Base-by-base conservation (phyloP, 2,888 invertebrate genomes). In the Eutolmus rufibarbis region DNA sequence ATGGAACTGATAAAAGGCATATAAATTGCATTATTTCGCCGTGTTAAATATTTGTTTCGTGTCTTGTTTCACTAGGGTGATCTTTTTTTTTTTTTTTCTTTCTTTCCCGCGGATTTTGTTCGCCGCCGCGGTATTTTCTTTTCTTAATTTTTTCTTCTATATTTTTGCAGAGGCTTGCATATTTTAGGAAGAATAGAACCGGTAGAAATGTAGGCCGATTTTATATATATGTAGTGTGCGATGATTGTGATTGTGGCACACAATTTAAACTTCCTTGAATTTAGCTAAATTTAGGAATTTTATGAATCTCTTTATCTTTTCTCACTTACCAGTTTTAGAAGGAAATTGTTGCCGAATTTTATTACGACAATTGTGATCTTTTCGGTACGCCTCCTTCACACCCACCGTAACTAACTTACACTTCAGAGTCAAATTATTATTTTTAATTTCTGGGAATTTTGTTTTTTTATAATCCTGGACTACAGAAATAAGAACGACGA, bases 11-110 rank as follows among this genome's bases (percentile, higher is more conserved):
- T 79, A 79, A 79, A 79, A 79, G 51, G 79, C 51, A 79, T 79
- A 51, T 79, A 79, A 79, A 79, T 79, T 79, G 51, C 51, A 79
- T 79, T 79, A 79, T 76, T 37, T 76, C 37, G 37, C 76, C 37
- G 76, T 31, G 34, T 76, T 34, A 37, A n/a, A 76, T 34, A 34
- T 76, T 66, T 66, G 16, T 76, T 76, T 76, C 76, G 76, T 76
- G 34, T 76, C 37, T 34, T 76, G n/a, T 74, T 74, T 74, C 37
- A 16, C 14, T 74, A 74, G 23, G 12, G 14, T 57, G 9, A 57
- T 57, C 23, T 57, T 9, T 57, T 19, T 7, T 23, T 57, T 19
- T 7, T 23, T 7, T 19, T 19, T 7, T 23, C 23, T 19, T 7
- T 23, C 0, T 19, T 9, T 8, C 8, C 40, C 43, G 12, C 12